Percentiles rank a stretch among this genome's conserved stretches.
phyloP scores from a whole-genome alignment of 2,113 vertebrate genomes.

The Microcebus tavaratra region DNA sequence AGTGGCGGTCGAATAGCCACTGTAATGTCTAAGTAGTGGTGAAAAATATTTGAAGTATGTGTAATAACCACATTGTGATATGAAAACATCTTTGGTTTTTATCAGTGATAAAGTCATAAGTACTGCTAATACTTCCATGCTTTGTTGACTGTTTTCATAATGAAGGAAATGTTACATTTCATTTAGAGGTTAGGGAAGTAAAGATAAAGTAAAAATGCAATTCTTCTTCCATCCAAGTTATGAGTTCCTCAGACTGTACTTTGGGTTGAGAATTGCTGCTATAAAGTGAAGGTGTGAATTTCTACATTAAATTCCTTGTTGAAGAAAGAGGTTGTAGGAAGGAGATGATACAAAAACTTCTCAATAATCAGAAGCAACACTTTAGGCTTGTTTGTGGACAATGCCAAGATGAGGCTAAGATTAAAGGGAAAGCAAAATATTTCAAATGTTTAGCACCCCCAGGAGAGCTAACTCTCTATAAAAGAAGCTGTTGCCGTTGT shows the following conservation, averaged over 20 bases:
- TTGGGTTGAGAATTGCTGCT: background rate
- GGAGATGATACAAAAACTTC: background rate
- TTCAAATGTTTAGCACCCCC: background rate
- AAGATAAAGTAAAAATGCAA: background rate
- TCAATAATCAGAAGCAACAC: background rate
- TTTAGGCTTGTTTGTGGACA: background rate
- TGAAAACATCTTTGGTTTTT: background rate
- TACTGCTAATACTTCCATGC: background rate
- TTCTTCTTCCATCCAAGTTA: background rate
- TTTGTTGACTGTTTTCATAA: background rate
- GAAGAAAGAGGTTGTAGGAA: background rate
- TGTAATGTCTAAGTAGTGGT: background rate
- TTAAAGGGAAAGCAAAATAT: background rate
- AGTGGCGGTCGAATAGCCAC: background rate
- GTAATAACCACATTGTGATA: background rate
- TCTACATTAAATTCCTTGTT: background rate
- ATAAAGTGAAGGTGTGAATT: background rate
- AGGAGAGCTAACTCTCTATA: background rate
- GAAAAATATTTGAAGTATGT: background rate
- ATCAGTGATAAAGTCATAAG: background rate
- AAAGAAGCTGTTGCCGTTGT: background rate
- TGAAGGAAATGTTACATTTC: background rate
- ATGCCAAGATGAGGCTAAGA: background rate
- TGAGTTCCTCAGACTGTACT: background rate
- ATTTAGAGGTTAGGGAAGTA: background rate